Conservation (phyloP, 2,113 vertebrate species). For the Myrmecobius fasciatus region DNA sequence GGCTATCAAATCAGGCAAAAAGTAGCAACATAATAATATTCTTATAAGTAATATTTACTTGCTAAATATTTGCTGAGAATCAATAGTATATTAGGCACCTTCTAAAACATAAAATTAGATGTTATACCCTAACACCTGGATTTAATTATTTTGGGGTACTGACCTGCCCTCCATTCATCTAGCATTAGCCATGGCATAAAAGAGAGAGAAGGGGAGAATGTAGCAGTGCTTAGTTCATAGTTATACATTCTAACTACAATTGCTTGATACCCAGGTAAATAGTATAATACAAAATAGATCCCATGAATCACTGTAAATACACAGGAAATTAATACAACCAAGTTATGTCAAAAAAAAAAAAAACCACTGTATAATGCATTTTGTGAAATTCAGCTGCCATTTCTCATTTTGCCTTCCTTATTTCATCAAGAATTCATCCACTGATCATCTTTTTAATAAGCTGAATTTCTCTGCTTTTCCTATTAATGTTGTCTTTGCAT, state of each 20-base stretch:
- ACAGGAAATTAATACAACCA: neutral
- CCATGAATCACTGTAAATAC: neutral
- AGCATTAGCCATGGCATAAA: neutral
- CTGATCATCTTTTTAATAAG: neutral
- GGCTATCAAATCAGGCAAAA: neutral
- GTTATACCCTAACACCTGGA: neutral
- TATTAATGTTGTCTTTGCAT: neutral
- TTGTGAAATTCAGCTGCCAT: neutral
- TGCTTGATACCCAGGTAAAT: neutral
- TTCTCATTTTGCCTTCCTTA: neutral
- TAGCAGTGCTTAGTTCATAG: neutral
- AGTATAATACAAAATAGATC: neutral
- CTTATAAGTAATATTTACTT: neutral
- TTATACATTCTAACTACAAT: neutral
- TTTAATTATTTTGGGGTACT: neutral
- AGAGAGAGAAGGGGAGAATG: neutral
- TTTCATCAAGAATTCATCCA: neutral
- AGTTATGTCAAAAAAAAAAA: neutral
- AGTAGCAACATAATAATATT: neutral
- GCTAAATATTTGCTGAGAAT: neutral
- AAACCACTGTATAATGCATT: neutral
- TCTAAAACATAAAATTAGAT: neutral
- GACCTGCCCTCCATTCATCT: neutral
- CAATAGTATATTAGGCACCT: neutral
- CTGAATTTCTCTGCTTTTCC: conserved; percentile 50